These are phyloP conservation scores for Saccostrea glomerata DNA, from an alignment of 1,140 invertebrate species.

Conservation along the genomic window DNA sequence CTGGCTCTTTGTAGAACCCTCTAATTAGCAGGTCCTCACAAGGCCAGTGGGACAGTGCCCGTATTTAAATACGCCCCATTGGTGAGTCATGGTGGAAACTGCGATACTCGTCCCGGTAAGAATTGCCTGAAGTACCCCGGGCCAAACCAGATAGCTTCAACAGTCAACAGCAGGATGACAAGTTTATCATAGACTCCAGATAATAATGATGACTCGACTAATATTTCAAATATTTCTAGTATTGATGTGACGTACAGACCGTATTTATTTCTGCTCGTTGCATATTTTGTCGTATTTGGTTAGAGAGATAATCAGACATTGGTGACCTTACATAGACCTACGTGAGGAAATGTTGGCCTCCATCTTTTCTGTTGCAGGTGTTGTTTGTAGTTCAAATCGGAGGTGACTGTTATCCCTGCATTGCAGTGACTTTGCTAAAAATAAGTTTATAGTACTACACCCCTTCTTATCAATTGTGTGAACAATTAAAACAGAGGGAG, in stretches of 20 bases:
- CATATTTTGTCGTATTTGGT: constrained; percentile 28
- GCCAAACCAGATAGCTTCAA: not conserved
- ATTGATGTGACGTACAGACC: constrained; percentile 20
- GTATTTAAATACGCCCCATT: not conserved
- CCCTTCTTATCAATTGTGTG: not conserved
- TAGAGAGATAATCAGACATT: not conserved
- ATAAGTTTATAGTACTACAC: not conserved
- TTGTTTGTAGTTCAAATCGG: not conserved
- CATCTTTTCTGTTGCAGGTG: constrained; percentile 12
- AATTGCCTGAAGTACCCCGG: not conserved
- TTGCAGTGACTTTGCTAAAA: not conserved
- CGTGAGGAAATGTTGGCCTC: constrained; percentile 13
- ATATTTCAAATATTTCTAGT: constrained; percentile 36
- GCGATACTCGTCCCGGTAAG: not conserved
- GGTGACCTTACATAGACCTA: not conserved
- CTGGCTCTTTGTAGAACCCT: not conserved
- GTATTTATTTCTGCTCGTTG: constrained; percentile 8
- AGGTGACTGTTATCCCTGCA: not conserved
- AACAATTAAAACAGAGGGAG: not conserved
- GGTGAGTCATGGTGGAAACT: constrained; percentile 27
- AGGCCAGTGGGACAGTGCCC: not conserved
- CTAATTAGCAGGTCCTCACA: constrained; percentile 16
- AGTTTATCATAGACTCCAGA: constrained; percentile 14
- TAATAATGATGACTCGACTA: constrained; percentile 9
- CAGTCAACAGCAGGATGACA: constrained; percentile 4